phyloP scores from a whole-genome alignment of 2,888 invertebrate species.

The Atherix ibis region DNA sequence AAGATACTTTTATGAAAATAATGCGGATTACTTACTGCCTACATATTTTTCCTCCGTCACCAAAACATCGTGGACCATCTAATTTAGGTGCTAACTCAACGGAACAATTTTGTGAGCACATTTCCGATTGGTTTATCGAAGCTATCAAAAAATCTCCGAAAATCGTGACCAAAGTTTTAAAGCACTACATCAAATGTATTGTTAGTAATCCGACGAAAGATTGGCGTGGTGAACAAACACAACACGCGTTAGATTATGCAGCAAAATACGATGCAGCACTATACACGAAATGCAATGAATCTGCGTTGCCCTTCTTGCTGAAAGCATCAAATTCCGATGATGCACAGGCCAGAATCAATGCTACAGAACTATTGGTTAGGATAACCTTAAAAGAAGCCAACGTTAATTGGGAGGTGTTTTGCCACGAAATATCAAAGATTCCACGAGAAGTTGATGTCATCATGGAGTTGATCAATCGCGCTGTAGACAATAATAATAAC shows the following conservation, averaged over 20 bases:
- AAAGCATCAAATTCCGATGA: slow-evolving; percentile 25
- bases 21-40: slow-evolving; percentile 25
- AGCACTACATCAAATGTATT: slow-evolving; percentile 23
- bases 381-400: slow-evolving; percentile 23
- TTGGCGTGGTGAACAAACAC: slow-evolving; percentile 24
- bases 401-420: slow-evolving; percentile 29
- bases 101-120: slow-evolving; percentile 21
- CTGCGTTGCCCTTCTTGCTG: slow-evolving; percentile 22
- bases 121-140: slow-evolving; percentile 29
- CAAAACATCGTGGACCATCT: slow-evolving; percentile 12
- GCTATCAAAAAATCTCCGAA: slow-evolving; percentile 25
- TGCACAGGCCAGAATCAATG: slow-evolving; percentile 21
- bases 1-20: slow-evolving; percentile 23
- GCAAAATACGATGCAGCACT: slow-evolving; percentile 30
- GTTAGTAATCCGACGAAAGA: slow-evolving; percentile 24
- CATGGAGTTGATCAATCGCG: slow-evolving; percentile 21
- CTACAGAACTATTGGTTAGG: slow-evolving; percentile 23
- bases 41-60: slow-evolving; percentile 20
- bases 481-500: slow-evolving; percentile 23
- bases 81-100: slow-evolving; percentile 3
- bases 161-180: slow-evolving; percentile 20
- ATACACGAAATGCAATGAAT: slow-evolving; percentile 28
- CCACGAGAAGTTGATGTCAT: slow-evolving; percentile 27
- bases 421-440: slow-evolving; percentile 25
- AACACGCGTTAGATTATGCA: slow-evolving; percentile 26